Evolutionary conservation across 2,797 vertebrate genomes (phyloP), one percentile per base, ranked within the genome.

Genomic region (Helostoma temminkii): DNA sequence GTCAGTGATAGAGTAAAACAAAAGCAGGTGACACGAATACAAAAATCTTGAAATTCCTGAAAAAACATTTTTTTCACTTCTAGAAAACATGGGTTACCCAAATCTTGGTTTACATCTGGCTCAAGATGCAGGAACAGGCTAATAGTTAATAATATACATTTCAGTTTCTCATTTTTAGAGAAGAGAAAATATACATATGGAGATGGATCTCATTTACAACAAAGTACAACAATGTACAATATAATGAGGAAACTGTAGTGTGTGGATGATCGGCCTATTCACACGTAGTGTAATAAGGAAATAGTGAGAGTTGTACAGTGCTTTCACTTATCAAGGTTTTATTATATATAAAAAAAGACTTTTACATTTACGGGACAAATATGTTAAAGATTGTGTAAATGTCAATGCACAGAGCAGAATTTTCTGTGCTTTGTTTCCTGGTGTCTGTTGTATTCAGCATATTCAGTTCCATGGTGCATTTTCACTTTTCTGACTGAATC

Each of bases 401-500:
- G 4, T 32, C 32, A 32, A 10, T 9, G 11, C 0, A 32, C 11
- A 32, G 32, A 32, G 32, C 32, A 32, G 9, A 10, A 32, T 32
- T 32, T 32, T 32, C 32, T 10, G 9, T 32, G 32, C 11, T 32
- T 32, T 32, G 9, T 32, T 10, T 9, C 11, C 32, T 32, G 32
- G 28, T 30, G 6, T 30, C 28, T 30, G 9, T 32, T 30, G 9
- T 32, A 10, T 43, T 76, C 80, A 83, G 62, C 53, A 78, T 37
- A 46, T 73, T 75, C 26, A 54, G 45, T 76, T 76, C 63, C 52
- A 63, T 45, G 30, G 25, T 65, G 10, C 26, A 34, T 69, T 81
- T 67, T 36, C 45, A 71, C 46, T 55, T 86, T 55, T 78, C 50
- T 48, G 1, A 78, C 47, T 65, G 57, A 73, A 55, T 69, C 52